Evolutionary conservation across 2,888 invertebrate genomes (phyloP).

Genomic region (Lasioglossum morio): DNA sequence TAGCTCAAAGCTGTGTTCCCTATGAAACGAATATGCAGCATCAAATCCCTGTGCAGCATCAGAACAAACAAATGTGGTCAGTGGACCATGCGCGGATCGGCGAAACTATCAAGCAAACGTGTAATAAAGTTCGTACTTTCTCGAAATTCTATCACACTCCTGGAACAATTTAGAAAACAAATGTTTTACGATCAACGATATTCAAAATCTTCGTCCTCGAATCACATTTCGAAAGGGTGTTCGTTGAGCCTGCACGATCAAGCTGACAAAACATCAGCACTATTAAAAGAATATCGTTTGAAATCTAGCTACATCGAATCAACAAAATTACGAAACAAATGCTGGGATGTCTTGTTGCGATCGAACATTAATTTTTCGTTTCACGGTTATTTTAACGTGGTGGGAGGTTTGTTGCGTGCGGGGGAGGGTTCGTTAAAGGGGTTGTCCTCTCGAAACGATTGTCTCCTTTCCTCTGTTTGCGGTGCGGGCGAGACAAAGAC

Average conservation of each 20-base stretch:
- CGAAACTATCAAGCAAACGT: background rate
- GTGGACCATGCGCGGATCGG: background rate
- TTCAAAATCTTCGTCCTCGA: too few species aligned
- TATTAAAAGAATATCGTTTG: background rate
- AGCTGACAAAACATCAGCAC: background rate
- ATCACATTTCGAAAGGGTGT: background rate
- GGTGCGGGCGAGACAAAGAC: constrained; percentile 21
- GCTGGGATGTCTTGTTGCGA: background rate
- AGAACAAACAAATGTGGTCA: constrained; percentile 48
- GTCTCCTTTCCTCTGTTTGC: background rate
- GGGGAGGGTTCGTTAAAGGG: background rate
- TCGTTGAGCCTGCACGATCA: too few species aligned
- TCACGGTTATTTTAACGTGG: background rate
- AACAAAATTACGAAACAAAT: background rate
- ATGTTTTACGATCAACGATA: background rate
- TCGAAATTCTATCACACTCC: background rate
- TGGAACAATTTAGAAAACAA: background rate
- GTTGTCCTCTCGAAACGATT: constrained; percentile 47
- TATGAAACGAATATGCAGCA: constrained; percentile 57
- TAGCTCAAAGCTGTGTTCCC: constrained; percentile 78
- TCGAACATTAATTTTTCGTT: constrained; percentile 1
- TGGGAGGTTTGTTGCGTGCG: background rate
- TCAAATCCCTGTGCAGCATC: constrained; percentile 44
- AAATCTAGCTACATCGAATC: background rate
- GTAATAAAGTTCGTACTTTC: background rate